Evolutionary conservation across 1,140 invertebrate genomes (phyloP).

Genomic region (Galleria mellonella): DNA sequence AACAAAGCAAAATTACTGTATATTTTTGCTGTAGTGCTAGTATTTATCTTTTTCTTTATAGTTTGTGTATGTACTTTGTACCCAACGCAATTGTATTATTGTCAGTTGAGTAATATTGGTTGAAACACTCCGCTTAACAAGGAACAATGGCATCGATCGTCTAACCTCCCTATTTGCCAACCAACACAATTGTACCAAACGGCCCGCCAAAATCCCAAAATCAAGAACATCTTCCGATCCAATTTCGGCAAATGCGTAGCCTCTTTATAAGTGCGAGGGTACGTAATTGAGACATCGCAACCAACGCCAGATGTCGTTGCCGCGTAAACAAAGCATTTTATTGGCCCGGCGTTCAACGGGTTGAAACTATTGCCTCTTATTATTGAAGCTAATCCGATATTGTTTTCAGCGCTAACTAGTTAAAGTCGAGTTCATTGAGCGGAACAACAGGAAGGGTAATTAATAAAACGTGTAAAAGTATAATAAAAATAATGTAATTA

Average conservation of each 20-base stretch:
- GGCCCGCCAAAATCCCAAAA: slow-evolving; percentile 5
- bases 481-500: too few species aligned
- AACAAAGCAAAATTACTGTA: too few species aligned
- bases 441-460: too few species aligned
- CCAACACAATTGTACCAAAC: slow-evolving; percentile 1
- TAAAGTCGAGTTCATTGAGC: too few species aligned
- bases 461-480: too few species aligned
- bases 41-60: too few species aligned
- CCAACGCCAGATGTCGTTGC: slow-evolving; percentile 7
- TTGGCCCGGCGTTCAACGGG: slow-evolving; percentile 10
- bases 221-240: slow-evolving; percentile 5
- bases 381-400: slow-evolving; percentile 6
- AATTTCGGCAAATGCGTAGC: slow-evolving; percentile 3
- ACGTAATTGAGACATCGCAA: slow-evolving; percentile 5
- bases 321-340: slow-evolving; percentile 22
- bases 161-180: neutral
- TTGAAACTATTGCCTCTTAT: slow-evolving; percentile 19
- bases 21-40: too few species aligned
- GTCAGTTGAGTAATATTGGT: too few species aligned
- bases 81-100: too few species aligned
- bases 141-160: too few species aligned
- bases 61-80: too few species aligned
- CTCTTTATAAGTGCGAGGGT: slow-evolving; percentile 5
- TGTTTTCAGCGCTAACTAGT: neutral
- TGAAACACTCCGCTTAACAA: too few species aligned